These are phyloP conservation scores for Antechinus stuartii DNA, from an alignment of 2,113 vertebrate genomes.

Conservation along the genomic window DNA sequence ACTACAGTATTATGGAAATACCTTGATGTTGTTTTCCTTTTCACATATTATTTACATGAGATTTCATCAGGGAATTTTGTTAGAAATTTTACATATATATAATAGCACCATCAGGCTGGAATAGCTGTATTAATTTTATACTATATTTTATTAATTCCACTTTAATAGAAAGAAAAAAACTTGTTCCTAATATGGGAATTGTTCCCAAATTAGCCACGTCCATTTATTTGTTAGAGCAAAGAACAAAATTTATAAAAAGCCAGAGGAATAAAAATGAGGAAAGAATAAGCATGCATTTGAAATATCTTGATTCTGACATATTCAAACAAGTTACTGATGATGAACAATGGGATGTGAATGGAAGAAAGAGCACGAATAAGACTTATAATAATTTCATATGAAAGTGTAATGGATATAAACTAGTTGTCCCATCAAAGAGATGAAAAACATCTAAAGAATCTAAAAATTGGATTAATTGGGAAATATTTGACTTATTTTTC, in stretches of 20 bases:
- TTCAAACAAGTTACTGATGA: background rate
- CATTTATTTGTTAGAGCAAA: background rate
- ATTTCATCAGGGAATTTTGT: constrained; percentile 1
- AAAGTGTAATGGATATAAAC: background rate
- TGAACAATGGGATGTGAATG: background rate
- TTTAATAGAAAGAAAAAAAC: background rate
- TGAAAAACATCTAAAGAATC: background rate
- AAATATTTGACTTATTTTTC: background rate
- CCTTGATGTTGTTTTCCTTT: constrained; percentile 26
- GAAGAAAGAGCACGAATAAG: background rate
- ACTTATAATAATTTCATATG: background rate
- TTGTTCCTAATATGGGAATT: background rate
- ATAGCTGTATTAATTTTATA: background rate
- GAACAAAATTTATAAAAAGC: background rate
- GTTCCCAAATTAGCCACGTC: background rate
- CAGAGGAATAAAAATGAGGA: background rate
- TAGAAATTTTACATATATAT: constrained; percentile 7
- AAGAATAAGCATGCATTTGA: background rate
- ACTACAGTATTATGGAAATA: constrained; percentile 12
- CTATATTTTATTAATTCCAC: background rate
- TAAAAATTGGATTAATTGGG: background rate
- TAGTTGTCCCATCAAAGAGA: background rate
- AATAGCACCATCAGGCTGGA: constrained; percentile 1
- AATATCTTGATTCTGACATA: background rate
- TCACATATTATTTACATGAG: background rate